Evolutionary conservation across 2,113 vertebrate genomes (phyloP), one percentile per base, ranked within the genome.

Genomic region (Herpetotheres cachinnans): DNA sequence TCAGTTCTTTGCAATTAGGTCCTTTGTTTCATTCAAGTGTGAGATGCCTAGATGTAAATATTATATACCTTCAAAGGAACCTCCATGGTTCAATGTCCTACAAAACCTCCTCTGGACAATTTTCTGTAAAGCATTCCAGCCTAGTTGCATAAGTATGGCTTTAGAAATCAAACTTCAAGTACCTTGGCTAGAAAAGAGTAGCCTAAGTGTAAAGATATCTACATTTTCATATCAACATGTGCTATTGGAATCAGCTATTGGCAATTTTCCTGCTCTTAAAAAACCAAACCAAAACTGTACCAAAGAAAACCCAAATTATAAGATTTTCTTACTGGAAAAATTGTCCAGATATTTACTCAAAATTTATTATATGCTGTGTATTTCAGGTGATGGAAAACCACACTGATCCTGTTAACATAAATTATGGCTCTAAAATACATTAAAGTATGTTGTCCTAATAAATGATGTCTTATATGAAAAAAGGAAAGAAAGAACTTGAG

Each of bases 271-370:
- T 65, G 8, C 15, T 40, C 13, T 72, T 63, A 47, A 40, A 92
- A 74, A 67, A 74, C 9, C 6, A 66, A 42, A 66, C 4, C 3
- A 65, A 38, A 65, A 34, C 16, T 11, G 11, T 10, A 36, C 4
- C 5, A 11, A 4, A 20, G 0, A 0, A 5, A 20, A 0, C 0
- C 3, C 0, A 34, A 54, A 84, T n/a, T 3, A 30, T 29, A 77
- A 71, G 3, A 79, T 25, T 77, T 82, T 67, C 42, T 71, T 58
- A 55, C 3, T 54, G 27, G 32, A 73, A 82, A 58, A 46, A 10
- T 8, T 62, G 1, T 27, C 27, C 16, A 67, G n/a, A 24, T 71
- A 36, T 81, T 88, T 66, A 58, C 17, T 47, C 30, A n/a, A 8
- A 83, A 20, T 69, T 76, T 82, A 65, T 22, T 76, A 2, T 32